These are phyloP conservation scores for Hydrozoanthus tunicans DNA, from an alignment of 64 coral and sea anemone genomes.

Conservation along the genomic window DNA sequence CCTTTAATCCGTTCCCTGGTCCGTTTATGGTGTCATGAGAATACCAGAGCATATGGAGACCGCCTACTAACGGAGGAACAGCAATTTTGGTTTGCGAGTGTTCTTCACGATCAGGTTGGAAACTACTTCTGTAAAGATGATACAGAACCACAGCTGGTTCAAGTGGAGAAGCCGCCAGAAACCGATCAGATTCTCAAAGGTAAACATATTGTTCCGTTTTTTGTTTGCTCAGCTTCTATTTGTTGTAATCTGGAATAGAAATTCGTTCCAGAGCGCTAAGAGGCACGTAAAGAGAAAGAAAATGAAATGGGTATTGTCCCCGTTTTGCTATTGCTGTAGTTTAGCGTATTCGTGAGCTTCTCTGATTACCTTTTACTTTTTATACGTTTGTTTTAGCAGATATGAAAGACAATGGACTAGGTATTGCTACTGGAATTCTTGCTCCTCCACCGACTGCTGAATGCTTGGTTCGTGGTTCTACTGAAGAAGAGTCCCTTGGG, in stretches of 20 bases:
- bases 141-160: background rate
- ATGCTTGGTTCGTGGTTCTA: background rate
- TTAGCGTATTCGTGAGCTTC: background rate
- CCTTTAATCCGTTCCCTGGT: constrained; percentile 93
- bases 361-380: background rate
- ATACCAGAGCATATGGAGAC: constrained; percentile 79
- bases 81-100: constrained; percentile 81
- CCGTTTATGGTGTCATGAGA: constrained; percentile 95
- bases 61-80: constrained; percentile 82
- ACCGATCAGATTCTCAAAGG: constrained; percentile 13
- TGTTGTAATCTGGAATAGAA: no score
- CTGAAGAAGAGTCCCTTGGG: background rate
- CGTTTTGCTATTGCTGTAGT: no score
- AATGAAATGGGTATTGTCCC: no score
- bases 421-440: constrained; percentile 43
- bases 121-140: constrained; percentile 83
- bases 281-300: no score
- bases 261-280: no score
- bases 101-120: constrained; percentile 72
- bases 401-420: background rate
- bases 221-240: no score
- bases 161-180: constrained; percentile 18
- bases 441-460: constrained; percentile 76
- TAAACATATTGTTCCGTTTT: background rate
- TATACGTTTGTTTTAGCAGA: constrained; percentile 19